Conservation (phyloP, 2,797 vertebrate species). For the Salmo trutta region DNA sequence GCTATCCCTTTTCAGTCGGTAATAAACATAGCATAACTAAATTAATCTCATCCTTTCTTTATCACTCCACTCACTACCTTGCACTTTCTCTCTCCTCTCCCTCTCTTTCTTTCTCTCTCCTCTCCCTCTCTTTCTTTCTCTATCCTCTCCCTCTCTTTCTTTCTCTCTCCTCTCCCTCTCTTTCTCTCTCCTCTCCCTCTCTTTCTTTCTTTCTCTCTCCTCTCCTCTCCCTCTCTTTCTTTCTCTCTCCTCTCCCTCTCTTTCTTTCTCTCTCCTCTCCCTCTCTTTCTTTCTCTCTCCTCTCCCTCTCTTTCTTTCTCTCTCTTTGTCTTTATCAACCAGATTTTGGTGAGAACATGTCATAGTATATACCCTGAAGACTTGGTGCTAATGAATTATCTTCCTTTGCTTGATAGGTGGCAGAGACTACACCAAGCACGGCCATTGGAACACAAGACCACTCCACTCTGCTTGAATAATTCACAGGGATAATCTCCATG, state of each 20-base stretch:
- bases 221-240: conserved; percentile 25
- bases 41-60: conserved; percentile 55
- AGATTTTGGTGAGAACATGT: not conserved
- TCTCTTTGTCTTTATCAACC: conserved; percentile 13
- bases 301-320: conserved; percentile 28
- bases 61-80: conserved; percentile 43
- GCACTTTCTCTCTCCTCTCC: conserved; percentile 12
- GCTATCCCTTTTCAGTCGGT: conserved; percentile 55
- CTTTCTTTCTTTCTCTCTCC: conserved; percentile 34
- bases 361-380: conserved; percentile 21
- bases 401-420: conserved; percentile 50
- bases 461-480: conserved; percentile 68
- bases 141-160: conserved; percentile 22
- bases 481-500: conserved; percentile 63
- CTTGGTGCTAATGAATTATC: conserved; percentile 35
- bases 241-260: not conserved
- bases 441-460: conserved; percentile 40
- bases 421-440: conserved; percentile 33
- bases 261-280: conserved; percentile 26
- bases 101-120: conserved; percentile 30
- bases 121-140: conserved; percentile 26
- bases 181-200: not conserved
- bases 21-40: conserved; percentile 60
- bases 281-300: conserved; percentile 21
- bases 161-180: conserved; percentile 29